Percentiles rank a stretch among this genome's conserved stretches.
Evolutionary conservation across 2,888 invertebrate genomes (phyloP).

Genomic region (Protonemura montana): DNA sequence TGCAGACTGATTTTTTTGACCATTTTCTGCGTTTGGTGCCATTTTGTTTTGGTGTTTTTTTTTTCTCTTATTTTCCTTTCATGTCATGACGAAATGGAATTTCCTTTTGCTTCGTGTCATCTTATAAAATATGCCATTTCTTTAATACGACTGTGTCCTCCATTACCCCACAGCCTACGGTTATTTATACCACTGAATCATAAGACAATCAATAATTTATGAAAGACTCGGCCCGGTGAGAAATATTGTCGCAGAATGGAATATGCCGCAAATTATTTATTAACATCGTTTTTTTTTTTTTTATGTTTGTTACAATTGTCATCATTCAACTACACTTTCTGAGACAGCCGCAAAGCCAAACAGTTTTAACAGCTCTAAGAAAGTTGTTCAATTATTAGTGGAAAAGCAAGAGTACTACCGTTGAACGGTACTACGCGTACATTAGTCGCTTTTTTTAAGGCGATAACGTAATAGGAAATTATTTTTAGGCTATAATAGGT

Average conservation of each 20-base stretch:
- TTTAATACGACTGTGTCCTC: background rate
- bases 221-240: background rate
- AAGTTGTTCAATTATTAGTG: background rate
- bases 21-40: no score
- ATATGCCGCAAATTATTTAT: background rate
- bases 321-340: constrained; percentile 3
- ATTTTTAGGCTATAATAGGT: background rate
- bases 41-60: no score
- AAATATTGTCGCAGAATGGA: constrained; percentile 7
- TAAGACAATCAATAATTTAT: constrained; percentile 7
- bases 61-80: background rate
- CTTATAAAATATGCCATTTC: background rate
- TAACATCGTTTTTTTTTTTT: background rate
- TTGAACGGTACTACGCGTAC: no score
- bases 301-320: background rate
- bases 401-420: background rate
- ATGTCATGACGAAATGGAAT: background rate
- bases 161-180: background rate
- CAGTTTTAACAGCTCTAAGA: background rate
- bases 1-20: no score
- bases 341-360: background rate
- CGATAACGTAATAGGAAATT: background rate
- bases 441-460: background rate
- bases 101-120: background rate
- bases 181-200: constrained; percentile 7